These are phyloP conservation scores for Eupeodes latifasciatus DNA, from an alignment of 2,888 invertebrate species.

Conservation along the genomic window DNA sequence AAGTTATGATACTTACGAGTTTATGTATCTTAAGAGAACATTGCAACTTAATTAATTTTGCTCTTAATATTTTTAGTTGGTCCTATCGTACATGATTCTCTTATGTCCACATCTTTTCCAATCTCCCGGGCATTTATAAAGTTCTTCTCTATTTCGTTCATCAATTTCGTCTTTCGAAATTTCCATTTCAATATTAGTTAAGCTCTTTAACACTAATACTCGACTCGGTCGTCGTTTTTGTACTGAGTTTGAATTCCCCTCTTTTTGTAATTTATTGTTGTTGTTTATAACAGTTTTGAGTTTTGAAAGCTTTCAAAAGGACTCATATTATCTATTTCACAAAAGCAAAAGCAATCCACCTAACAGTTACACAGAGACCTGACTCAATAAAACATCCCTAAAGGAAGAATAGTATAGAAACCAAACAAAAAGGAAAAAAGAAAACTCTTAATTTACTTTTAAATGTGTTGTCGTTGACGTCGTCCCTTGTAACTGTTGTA, in stretches of 20 bases:
- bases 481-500: constrained; percentile 1
- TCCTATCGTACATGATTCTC: not conserved
- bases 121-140: constrained; percentile 28
- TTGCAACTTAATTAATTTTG: not conserved
- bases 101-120: not conserved
- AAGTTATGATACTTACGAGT: not conserved
- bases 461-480: constrained; percentile 20
- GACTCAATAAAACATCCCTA: constrained; percentile 49
- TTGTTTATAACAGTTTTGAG: constrained; percentile 25
- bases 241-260: constrained; percentile 5
- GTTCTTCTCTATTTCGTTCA: not conserved
- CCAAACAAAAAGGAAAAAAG: not conserved
- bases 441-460: constrained; percentile 33
- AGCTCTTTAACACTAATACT: constrained; percentile 9
- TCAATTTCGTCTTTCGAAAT: not conserved
- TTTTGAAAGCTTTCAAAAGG: constrained; percentile 36
- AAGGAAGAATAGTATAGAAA: not conserved
- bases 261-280: not conserved
- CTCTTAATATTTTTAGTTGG: not conserved
- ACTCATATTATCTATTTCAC: not conserved
- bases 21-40: constrained; percentile 22
- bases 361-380: constrained; percentile 63
- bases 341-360: constrained; percentile 53
- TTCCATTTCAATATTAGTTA: not conserved
- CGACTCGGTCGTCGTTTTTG: too few species aligned